Evolutionary conservation across 2,888 invertebrate species (phyloP), one percentile per base, ranked within the genome.

Genomic region (Drosophila borborema): DNA sequence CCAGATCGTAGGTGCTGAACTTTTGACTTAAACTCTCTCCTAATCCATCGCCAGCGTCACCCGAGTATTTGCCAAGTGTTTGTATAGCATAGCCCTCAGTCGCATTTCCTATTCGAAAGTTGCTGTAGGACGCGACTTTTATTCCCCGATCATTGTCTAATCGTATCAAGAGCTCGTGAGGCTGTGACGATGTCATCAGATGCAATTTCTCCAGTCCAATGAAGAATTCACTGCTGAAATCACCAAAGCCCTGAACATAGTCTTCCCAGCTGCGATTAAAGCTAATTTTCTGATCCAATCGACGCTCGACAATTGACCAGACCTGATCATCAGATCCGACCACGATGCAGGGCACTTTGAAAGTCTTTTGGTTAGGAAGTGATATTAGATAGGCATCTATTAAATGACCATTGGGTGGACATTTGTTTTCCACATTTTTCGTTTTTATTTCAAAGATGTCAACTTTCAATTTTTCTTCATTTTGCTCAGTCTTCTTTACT

Each of bases 211-310:
- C 95, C 72, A 95, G 88, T 7, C 96, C 96, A 7, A 96, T 92
- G 95, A 96, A 96, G 89, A 95, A 96, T 87, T 96, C 96, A 0
- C 94, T 94, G 0, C 94, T 94, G 18, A 95, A 91, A 82, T 96
- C 95, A 1, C 96, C 96, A 83, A 96, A 96, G 5, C 96, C 96
- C 3, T 36, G 3, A 1, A n/a, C 18, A 58, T 61, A 68, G 3
- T 58, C 54, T 1, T 7, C 3, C 64, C 68, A 74, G 6, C 4
- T 0, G 5, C 61, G 69, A 3, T 74, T 40, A 10, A 74, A 68
- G n/a, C 9, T 53, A 10, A 64, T 16, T 0, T 12, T 10, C 4
- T 53, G 49, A 4, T 46, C 3, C 36, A 53, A 14, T n/a, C 74
- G 74, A 31, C 68, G 75, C 14, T 68, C 23, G 20, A 74, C 48